Conservation (phyloP, 2,888 invertebrate genomes). For the Nomada fucata region DNA sequence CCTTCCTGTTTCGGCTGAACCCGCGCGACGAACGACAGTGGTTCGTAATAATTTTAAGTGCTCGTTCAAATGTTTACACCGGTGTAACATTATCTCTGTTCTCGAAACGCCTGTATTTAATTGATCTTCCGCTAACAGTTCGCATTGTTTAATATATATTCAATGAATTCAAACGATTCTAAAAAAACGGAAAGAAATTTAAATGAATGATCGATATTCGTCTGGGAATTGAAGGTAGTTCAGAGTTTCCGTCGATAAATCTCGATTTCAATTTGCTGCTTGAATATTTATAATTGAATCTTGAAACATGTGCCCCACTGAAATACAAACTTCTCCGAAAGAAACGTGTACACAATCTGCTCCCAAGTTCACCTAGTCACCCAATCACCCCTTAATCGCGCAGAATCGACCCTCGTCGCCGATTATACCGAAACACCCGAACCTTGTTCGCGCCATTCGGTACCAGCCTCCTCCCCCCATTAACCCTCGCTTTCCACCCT, state of each 20-base stretch:
- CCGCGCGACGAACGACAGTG: too few relatives aligned
- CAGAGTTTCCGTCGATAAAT: neutral
- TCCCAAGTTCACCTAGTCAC: slow-evolving; percentile 14
- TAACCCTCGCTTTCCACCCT: slow-evolving; percentile 23
- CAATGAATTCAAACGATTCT: too few relatives aligned
- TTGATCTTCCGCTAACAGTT: too few relatives aligned
- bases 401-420: slow-evolving; percentile 37
- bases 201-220: neutral
- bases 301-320: neutral
- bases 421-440: slow-evolving; percentile 39
- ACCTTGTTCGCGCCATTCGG: slow-evolving; percentile 39
- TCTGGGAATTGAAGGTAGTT: neutral
- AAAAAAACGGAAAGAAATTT: too few relatives aligned
- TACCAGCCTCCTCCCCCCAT: slow-evolving; percentile 29
- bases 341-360: slow-evolving; percentile 6
- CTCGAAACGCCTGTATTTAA: too few relatives aligned
- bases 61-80: too few relatives aligned
- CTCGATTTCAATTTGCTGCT: neutral
- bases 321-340: neutral
- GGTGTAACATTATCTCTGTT: too few relatives aligned
- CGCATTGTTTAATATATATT: too few relatives aligned
- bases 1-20: too few relatives aligned
- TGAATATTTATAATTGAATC: neutral
- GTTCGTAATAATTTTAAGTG: too few relatives aligned
- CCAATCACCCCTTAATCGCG: slow-evolving; percentile 36